Base-by-base conservation (phyloP, 2,113 vertebrate species). In the Pandion haliaetus region DNA sequence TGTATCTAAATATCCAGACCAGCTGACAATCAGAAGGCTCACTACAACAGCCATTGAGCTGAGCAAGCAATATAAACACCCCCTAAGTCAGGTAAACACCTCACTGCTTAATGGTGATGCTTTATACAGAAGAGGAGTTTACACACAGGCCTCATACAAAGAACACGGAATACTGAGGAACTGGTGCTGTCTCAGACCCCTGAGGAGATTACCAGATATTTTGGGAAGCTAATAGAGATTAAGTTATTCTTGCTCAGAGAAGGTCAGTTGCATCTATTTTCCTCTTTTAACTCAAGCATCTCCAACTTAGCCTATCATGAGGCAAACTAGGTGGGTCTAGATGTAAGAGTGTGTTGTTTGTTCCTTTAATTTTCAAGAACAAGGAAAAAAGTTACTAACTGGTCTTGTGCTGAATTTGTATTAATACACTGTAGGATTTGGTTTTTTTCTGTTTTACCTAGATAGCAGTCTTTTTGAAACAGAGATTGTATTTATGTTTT, bases 261-360 rank as follows among this genome's bases (percentile, higher is more conserved):
- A 84, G 17, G 24, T 47, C 32, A 23, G 9, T 29, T 93, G 24
- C 14, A 74, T 71, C 17, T 47, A 4, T 91, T 84, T 92, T 89
- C 32, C 24, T 91, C 24, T 90, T 78, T 80, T 36, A 84, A 63
- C 28, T 69, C 26, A 59, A 74, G 10, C 11, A 36, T 42, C 20
- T 92, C 19, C 47, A 50, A 2, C 15, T 86, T 34, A 71, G 52
- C 17, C 19, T 72, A 55, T 34, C 16, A 45, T 18, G 19, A 76
- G 74, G 18, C 8, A 61, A 72, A 47, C 5, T 26, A 82, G 38
- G 18, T 58, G 50, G 15, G 15, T 63, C 10, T 66, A 65, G 58
- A 50, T 47, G 17, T 5, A 12, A 57, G 5, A 47, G 2, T 0
- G 0, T 50, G 15, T 21, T 55, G 7, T 59, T 92, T 59, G 4